Conservation (phyloP, 2,888 invertebrate species). For the Oxyteleia sp. region DNA sequence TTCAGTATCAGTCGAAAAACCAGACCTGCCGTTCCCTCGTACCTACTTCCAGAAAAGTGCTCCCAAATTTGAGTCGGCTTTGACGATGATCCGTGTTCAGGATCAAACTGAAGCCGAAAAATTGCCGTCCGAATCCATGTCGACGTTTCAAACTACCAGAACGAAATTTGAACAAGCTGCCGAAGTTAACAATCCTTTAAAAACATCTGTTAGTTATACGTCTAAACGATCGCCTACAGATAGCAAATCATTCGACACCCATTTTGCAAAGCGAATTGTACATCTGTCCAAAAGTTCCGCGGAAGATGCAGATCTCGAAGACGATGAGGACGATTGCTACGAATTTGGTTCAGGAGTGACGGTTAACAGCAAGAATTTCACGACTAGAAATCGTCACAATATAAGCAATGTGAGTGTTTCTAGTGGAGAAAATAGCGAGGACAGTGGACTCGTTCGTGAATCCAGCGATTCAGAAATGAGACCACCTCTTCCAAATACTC, state of each 20-base stretch:
- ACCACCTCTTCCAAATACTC: constrained; percentile 87
- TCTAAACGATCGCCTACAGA: constrained; percentile 61
- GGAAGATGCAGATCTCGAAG: constrained; percentile 70
- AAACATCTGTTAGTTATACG: constrained; percentile 40
- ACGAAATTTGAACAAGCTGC: constrained; percentile 76
- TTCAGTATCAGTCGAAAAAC: constrained; percentile 51
- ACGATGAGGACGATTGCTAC: constrained; percentile 80
- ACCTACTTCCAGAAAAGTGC: constrained; percentile 57
- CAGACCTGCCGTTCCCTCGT: constrained; percentile 55
- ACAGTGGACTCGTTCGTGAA: constrained; percentile 83
- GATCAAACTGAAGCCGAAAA: constrained; percentile 48
- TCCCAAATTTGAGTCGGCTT: constrained; percentile 62
- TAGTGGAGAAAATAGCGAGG: constrained; percentile 85
- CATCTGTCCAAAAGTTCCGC: constrained; percentile 64
- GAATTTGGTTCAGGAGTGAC: constrained; percentile 81
- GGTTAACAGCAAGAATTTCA: constrained; percentile 79
- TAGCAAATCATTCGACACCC: constrained; percentile 73
- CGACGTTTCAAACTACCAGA: constrained; percentile 76
- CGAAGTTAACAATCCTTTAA: constrained; percentile 28
- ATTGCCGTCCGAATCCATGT: constrained; percentile 57
- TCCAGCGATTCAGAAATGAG: constrained; percentile 80
- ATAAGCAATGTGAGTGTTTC: constrained; percentile 85
- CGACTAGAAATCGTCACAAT: constrained; percentile 80
- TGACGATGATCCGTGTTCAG: constrained; percentile 63
- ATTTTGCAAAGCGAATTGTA: constrained; percentile 78